Base-by-base conservation (phyloP, 2,113 vertebrate genomes). In the Hemichromis elongatus region DNA sequence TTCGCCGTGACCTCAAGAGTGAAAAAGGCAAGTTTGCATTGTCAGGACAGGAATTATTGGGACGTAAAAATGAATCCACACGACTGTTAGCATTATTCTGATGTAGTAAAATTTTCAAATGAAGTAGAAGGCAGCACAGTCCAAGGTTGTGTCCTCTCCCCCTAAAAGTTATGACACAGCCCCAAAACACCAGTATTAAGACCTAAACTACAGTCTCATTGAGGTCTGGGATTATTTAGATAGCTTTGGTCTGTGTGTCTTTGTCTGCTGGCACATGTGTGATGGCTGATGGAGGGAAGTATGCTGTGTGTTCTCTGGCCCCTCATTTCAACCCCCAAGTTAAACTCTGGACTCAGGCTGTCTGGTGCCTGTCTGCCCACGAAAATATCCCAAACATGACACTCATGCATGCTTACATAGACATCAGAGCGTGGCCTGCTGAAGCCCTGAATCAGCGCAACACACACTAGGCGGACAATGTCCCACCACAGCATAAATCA, bases 401-500 rank as follows among this genome's bases (percentile, higher is more conserved):
- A 89, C 85, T 88, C 86, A 61, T 85, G 70, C 85, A 83, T 70
- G 85, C 88, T 88, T 85, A 73, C 87, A 85, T 79, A 86, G 89
- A 92, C 80, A 82, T 57, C 78, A 92, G 85, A 91, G 56, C 47
- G 73, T 73, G 77, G 87, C 81, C 79, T 63, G 73, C 77, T 59
- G 81, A 89, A 88, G 82, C 68, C 83, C 80, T 82, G 87, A 92
- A 84, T 90, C 86, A 89, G 82, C 70, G 13, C 21, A 70, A 77
- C 40, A 61, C 45, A 40, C 3, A 63, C 86, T 77, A 37, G 33
- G 56, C 82, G 81, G 59, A 86, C 26, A 40, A 45, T 82, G 78
- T 83, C 90, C 91, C 89, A 92, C 90, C 91, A 92, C 90, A 89
- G 88, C 89, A 89, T 90, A 92, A 92, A 92, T 93, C 88, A 89